Evolutionary conservation across 30 jellyfish, hydroid and myxozoan species (phyloP).

Genomic region (Aurelia aurita): DNA sequence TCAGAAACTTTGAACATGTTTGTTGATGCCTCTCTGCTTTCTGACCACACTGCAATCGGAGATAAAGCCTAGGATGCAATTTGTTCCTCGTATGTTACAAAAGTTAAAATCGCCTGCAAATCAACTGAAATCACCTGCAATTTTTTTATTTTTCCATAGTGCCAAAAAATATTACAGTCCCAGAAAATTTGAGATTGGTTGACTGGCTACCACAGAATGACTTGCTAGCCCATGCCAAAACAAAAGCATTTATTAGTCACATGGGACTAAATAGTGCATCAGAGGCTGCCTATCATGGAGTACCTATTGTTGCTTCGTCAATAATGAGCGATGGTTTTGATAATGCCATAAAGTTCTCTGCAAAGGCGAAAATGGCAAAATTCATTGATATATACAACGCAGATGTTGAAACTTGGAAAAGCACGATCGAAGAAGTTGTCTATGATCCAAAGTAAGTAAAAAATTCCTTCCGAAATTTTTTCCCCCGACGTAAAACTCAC

Average conservation of each 20-base stretch:
- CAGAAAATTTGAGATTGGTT: conserved; percentile 15
- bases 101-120: too few relatives aligned
- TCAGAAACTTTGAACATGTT: too few relatives aligned
- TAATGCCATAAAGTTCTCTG: conserved; percentile 6
- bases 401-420: conserved; percentile 23
- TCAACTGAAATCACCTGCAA: too few relatives aligned
- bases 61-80: too few relatives aligned
- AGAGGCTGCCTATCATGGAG: conserved; percentile 78
- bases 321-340: conserved; percentile 43
- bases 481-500: too few relatives aligned
- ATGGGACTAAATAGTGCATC: conserved; percentile 69
- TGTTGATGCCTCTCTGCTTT: too few relatives aligned
- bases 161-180: background rate
- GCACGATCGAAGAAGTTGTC: conserved; percentile 30
- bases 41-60: too few relatives aligned
- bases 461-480: too few relatives aligned
- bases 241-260: conserved; percentile 72
- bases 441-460: conserved; percentile 19
- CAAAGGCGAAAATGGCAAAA: conserved; percentile 56
- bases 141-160: background rate
- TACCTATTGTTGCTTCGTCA: conserved; percentile 63
- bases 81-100: too few relatives aligned
- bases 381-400: conserved; percentile 33
- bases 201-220: conserved; percentile 82
- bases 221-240: conserved; percentile 61